Conservation (phyloP, 2,888 invertebrate genomes). For the Euphydryas editha region DNA sequence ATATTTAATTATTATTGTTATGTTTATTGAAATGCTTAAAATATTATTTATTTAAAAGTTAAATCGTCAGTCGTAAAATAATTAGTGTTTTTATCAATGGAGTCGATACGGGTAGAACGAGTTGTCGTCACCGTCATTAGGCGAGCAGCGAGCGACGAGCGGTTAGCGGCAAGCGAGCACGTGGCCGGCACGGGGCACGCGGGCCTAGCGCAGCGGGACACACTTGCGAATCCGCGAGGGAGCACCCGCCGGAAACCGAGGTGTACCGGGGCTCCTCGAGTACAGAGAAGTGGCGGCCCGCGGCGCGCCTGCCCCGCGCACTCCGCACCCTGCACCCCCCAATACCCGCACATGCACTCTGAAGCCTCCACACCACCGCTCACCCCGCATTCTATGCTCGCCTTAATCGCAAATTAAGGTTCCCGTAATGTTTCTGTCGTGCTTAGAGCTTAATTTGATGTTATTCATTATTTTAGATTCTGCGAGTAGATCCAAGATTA, state of each 20-base stretch:
- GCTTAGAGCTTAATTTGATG: slow-evolving; percentile 78
- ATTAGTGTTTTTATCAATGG: slow-evolving; percentile 71
- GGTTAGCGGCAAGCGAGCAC: slow-evolving; percentile 51
- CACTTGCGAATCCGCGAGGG: slow-evolving; percentile 77
- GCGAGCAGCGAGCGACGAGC: slow-evolving; percentile 48
- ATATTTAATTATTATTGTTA: no score
- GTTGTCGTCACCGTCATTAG: slow-evolving; percentile 54
- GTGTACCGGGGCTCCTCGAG: slow-evolving; percentile 82
- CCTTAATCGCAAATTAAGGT: slow-evolving; percentile 83
- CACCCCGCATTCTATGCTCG: slow-evolving; percentile 82
- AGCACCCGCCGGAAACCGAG: slow-evolving; percentile 81
- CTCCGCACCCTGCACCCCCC: slow-evolving; percentile 55
- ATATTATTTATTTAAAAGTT: background rate
- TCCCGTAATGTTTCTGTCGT: slow-evolving; percentile 79
- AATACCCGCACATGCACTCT: slow-evolving; percentile 73
- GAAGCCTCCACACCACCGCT: slow-evolving; percentile 79
- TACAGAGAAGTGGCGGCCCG: slow-evolving; percentile 81
- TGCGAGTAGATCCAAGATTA: slow-evolving; percentile 15
- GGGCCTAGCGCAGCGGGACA: slow-evolving; percentile 57
- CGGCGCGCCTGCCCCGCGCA: slow-evolving; percentile 68
- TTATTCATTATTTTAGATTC: slow-evolving; percentile 61
- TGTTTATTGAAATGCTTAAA: no score
- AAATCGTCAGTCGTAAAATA: slow-evolving; percentile 58
- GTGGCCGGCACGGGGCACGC: slow-evolving; percentile 78
- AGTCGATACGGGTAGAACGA: slow-evolving; percentile 54